Base-by-base conservation (phyloP, 1,140 invertebrate genomes). In the Pachyrhynchus sulphureomaculatus region DNA sequence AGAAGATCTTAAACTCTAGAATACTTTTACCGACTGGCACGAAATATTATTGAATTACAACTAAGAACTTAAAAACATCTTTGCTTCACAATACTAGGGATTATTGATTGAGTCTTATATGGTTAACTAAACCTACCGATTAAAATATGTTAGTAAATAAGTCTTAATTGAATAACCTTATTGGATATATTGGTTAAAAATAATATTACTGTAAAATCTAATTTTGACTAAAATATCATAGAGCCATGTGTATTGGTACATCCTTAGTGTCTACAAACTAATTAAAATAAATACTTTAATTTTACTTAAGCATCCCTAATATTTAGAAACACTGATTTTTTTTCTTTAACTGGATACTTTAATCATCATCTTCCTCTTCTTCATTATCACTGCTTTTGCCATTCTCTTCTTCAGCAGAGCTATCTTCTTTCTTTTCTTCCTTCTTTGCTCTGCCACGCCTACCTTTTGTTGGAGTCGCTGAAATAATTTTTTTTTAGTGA, bases 391-490 rank as follows among this genome's bases (percentile, higher is more conserved):
- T 64, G 9, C 54, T 58, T 45, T 63, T 62, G 15, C 48, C 61
- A 47, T 64, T 56, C 9, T 66, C 63, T 55, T 69, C 67, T 17
- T 67, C 67, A 3, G 53, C 63, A 32, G 61, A 57, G 12, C 42
- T 52, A 33, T 62, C 63, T 54, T 68, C 51, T 42, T 69, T 61
- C 23, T 69, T 63, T 12, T 61, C 54, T 42, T 69, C 68, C 20
- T 68, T 65, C 34, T 66, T 65, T n/a, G 62, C 45, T 45, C 68
- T 63, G 6, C 68, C 68, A 10, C 65, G 59, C 6, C 58, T 29
- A 10, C 65, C 58, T 26, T 60, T 60, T 15, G 34, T n/a, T 20
- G 45, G 34, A 39, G 26, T 9, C 17, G 36, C 15, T 55, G 15
- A 21, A 54, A 24, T 32, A 29, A 12, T 24, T 12, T n/a, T n/a